Evolutionary conservation across 2,113 vertebrate genomes (phyloP), one percentile per base, ranked within the genome.

Genomic region (Rhinolophus ferrumequinum): DNA sequence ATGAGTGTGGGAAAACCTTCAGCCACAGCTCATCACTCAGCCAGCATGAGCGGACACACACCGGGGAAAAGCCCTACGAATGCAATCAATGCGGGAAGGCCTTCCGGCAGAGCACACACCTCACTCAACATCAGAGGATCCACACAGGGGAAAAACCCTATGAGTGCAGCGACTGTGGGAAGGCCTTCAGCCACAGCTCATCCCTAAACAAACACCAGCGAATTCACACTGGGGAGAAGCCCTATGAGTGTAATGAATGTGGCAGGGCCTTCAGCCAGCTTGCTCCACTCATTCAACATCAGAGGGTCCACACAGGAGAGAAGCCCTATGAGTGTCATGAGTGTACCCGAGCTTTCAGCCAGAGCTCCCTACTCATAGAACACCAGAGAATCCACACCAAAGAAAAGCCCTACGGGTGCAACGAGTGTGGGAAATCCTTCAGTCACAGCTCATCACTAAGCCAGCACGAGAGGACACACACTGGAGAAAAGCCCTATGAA

Each of bases 331-430:
- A 85, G 2, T 86, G 93, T 33, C 47, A 22, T 0, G 30, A 82
- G 5, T 96, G 96, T 52, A 30, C 60, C 88, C 70, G 83, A 18
- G 95, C 97, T 73, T 95, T 97, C 73, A 95, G 83, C 80, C 96
- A 94, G 84, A 96, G 93, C 91, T 92, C 88, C 69, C 93, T 95
- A 22, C 95, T 95, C 62, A 50, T 73, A 18, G 91, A 97, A 47
- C 91, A 97, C 56, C 97, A 73, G 80, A 94, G 88, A 69, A 95
- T 84, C 28, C 95, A 97, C 91, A 97, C 91, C 62, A 93, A 88
- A 56, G 96, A 96, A 50, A 97, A 92, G 56, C 93, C 95, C 62
- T 93, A 93, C 2, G n/a, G 54, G 2, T 97, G 93, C 52, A 92
- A 64, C 0, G 64, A 92, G 6, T 97, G 75, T 58, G 95, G 95